A percentile compares a stretch with the other conserved stretches of the same genome.
Evolutionary conservation across 2,113 vertebrate species (phyloP).

Genomic region (Eubucco bourcierii): DNA sequence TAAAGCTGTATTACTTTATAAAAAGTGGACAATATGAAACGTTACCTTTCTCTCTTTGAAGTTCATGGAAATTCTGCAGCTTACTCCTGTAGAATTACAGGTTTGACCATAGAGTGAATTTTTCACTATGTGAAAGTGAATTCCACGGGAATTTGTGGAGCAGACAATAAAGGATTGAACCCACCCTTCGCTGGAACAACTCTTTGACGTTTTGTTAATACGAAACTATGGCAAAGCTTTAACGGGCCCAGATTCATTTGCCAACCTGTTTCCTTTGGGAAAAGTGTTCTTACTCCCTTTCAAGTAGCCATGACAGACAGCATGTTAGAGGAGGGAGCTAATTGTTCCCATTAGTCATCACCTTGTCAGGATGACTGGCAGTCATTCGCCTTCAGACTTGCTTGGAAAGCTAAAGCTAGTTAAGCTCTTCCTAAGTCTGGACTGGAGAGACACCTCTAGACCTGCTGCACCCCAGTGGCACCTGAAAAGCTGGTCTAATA

Average conservation of each 20-base stretch:
- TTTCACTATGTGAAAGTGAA: neutral
- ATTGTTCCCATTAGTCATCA: conserved; percentile 58
- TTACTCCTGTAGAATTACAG: neutral
- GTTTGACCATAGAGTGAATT: neutral
- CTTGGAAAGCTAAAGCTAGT: conserved; percentile 1
- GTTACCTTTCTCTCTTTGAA: neutral
- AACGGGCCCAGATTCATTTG: conserved; percentile 40
- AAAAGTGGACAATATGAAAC: neutral
- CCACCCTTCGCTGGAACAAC: neutral
- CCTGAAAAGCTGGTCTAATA: conserved; percentile 47
- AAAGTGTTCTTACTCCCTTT: conserved; percentile 36
- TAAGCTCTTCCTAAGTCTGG: conserved; percentile 33
- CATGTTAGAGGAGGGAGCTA: conserved; percentile 31
- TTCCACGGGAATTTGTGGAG: neutral
- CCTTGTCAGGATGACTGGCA: conserved; percentile 66
- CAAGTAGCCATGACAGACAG: conserved; percentile 47
- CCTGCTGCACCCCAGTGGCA: neutral
- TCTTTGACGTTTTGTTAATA: conserved; percentile 12
- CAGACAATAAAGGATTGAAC: neutral
- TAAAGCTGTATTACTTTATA: neutral
- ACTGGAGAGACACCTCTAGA: conserved; percentile 18
- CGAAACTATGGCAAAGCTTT: neutral
- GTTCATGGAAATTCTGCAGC: neutral
- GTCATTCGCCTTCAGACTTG: conserved; percentile 20
- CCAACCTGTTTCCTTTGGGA: conserved; percentile 47